Conservation (phyloP, 1,140 invertebrate species). For the Pomacea maculata region DNA sequence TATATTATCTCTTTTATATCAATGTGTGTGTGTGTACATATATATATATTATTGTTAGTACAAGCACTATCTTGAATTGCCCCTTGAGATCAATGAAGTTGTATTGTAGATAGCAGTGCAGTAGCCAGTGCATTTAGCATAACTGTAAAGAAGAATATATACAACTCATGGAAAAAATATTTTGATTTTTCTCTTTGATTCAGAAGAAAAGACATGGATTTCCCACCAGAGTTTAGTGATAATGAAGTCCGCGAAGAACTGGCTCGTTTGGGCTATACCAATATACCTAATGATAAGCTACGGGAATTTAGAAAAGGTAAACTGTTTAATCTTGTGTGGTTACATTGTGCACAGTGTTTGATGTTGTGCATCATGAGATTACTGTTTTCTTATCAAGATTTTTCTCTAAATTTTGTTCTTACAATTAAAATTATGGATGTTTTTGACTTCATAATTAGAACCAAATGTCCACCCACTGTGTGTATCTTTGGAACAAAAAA, state of each 20-base stretch:
- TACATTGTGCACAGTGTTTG: not conserved
- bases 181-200: no score
- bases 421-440: not conserved
- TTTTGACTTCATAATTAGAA: not conserved
- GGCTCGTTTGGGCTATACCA: constrained; percentile 51
- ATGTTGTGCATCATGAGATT: not conserved
- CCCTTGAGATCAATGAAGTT: no score
- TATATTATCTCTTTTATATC: no score
- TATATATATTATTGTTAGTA: no score
- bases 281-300: constrained; percentile 50
- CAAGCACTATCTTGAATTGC: no score
- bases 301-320: constrained; percentile 58
- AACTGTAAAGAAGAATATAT: no score
- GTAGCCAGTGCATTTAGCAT: no score
- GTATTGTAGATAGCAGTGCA: no score
- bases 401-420: not conserved
- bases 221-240: constrained; percentile 53
- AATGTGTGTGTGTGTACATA: no score
- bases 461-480: not conserved
- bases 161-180: no score
- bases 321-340: not conserved
- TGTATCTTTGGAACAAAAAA: not conserved
- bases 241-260: constrained; percentile 59
- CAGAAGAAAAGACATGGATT: constrained; percentile 14
- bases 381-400: not conserved